Evolutionary conservation across 2,888 invertebrate genomes (phyloP).

Genomic region (Belgica antarctica): DNA sequence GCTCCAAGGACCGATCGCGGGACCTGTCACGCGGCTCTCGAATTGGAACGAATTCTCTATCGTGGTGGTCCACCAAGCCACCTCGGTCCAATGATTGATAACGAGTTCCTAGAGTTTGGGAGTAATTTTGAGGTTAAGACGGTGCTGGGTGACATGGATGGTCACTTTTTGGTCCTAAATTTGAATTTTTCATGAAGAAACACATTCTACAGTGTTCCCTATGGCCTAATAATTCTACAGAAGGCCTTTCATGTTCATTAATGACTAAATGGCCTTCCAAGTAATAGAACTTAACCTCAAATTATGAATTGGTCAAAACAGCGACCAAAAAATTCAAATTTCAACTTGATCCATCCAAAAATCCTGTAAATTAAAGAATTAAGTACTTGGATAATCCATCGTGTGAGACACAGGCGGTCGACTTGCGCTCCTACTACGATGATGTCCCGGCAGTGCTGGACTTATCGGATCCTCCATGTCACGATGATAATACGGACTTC

Average conservation of each 20-base stretch:
- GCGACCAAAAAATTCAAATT: too few species aligned
- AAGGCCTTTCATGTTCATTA: too few species aligned
- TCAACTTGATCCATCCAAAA: too few species aligned
- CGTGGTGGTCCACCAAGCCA: constrained; percentile 70
- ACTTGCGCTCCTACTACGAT: constrained; percentile 77
- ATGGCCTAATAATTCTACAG: too few species aligned
- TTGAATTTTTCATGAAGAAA: too few species aligned
- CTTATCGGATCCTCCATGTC: constrained; percentile 79
- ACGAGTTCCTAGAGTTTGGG: constrained; percentile 52
- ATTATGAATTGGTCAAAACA: too few species aligned
- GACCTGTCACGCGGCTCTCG: constrained; percentile 70
- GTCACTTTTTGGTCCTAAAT: background rate
- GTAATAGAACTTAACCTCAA: too few species aligned
- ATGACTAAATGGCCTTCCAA: too few species aligned
- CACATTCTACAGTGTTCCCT: too few species aligned
- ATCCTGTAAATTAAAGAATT: constrained; percentile 9
- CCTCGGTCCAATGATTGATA: constrained; percentile 73
- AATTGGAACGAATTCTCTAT: constrained; percentile 84
- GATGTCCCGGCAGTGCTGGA: constrained; percentile 80
- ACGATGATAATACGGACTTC: constrained; percentile 69
- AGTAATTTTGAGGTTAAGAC: too few species aligned
- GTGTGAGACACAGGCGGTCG: constrained; percentile 64
- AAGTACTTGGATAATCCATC: constrained; percentile 60
- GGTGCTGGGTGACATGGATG: background rate
- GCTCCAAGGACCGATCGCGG: constrained; percentile 66